phyloP scores from a whole-genome alignment of 2,888 invertebrate genomes.

The Shargacucullia verbasci region DNA sequence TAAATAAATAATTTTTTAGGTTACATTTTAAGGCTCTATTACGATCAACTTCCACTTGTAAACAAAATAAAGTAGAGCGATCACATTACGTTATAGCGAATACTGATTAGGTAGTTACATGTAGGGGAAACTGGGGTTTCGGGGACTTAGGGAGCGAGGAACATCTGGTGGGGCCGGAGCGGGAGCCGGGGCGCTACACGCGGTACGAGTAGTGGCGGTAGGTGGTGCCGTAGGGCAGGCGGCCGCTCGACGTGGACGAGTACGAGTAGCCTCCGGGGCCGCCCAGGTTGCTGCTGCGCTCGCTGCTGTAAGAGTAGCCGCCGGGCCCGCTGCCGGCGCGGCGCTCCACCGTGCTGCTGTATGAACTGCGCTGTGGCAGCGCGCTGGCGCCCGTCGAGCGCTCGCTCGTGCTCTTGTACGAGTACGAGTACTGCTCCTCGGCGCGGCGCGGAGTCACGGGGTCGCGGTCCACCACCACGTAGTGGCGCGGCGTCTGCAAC shows the following conservation, averaged over 20 bases:
- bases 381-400: conserved; percentile 81
- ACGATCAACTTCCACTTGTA: conserved; percentile 80
- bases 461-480: conserved; percentile 95
- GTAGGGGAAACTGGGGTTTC: conserved; percentile 62
- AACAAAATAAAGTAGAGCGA: conserved; percentile 81
- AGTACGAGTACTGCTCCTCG: conserved; percentile 96
- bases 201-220: conserved; percentile 97
- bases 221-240: conserved; percentile 94
- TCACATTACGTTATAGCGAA: conserved; percentile 83
- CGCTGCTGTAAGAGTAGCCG: conserved; percentile 93
- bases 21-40: conserved; percentile 74
- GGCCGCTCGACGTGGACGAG: conserved; percentile 93
- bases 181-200: conserved; percentile 90
- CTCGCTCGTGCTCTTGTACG: conserved; percentile 91
- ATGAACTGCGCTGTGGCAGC: conserved; percentile 90
- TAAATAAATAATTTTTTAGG: conserved; percentile 74
- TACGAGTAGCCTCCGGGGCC: conserved; percentile 96
- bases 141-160: conserved; percentile 55
- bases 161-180: conserved; percentile 56
- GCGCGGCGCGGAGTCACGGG: conserved; percentile 90
- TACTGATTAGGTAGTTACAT: conserved; percentile 81
- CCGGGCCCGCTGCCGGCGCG: conserved; percentile 92
- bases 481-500: conserved; percentile 96
- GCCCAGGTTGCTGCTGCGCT: conserved; percentile 92
- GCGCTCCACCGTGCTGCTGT: conserved; percentile 92